Conservation (phyloP, 2,797 vertebrate species). For the Cottoperca gobio region DNA sequence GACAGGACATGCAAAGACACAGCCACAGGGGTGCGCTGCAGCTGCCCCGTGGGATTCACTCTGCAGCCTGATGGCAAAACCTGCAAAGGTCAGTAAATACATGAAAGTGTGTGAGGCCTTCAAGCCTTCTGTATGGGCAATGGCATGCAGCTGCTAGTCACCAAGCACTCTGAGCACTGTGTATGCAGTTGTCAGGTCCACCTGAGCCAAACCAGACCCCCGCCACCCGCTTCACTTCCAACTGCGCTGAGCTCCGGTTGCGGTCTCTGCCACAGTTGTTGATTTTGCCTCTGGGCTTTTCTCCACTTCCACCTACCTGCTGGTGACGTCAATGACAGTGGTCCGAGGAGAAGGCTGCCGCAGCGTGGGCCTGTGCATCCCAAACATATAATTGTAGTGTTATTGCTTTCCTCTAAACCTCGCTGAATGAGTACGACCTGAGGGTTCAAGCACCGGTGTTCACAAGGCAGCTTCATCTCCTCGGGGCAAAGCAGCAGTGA, state of each 20-base stretch:
- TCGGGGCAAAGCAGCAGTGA: conserved; percentile 2
- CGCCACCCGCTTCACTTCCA: conserved; percentile 28
- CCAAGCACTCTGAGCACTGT: conserved; percentile 8
- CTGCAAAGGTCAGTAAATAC: conserved; percentile 94
- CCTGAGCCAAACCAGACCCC: conserved; percentile 57
- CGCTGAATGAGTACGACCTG: conserved; percentile 27
- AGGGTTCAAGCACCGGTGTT: conserved; percentile 26
- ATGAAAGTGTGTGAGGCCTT: conserved; percentile 23
- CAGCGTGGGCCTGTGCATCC: conserved; percentile 22
- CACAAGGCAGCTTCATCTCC: not conserved
- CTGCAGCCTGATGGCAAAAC: conserved; percentile 97
- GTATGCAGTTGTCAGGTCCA: conserved; percentile 12
- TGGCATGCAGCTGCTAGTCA: not conserved
- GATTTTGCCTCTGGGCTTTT: conserved; percentile 61
- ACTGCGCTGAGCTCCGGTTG: conserved; percentile 3
- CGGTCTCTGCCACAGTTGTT: conserved; percentile 62
- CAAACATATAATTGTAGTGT: conserved; percentile 55
- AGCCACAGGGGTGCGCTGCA: conserved; percentile 96
- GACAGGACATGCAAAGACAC: conserved; percentile 98
- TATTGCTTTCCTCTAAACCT: conserved; percentile 71
- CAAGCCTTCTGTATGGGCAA: not conserved
- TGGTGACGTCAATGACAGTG: conserved; percentile 69
- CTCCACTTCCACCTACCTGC: conserved; percentile 52
- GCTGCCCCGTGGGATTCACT: conserved; percentile 97
- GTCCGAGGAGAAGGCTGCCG: conserved; percentile 48